These are phyloP conservation scores for Drosophila basisetae DNA, from an alignment of 2,888 invertebrate species.

Conservation along the genomic window DNA sequence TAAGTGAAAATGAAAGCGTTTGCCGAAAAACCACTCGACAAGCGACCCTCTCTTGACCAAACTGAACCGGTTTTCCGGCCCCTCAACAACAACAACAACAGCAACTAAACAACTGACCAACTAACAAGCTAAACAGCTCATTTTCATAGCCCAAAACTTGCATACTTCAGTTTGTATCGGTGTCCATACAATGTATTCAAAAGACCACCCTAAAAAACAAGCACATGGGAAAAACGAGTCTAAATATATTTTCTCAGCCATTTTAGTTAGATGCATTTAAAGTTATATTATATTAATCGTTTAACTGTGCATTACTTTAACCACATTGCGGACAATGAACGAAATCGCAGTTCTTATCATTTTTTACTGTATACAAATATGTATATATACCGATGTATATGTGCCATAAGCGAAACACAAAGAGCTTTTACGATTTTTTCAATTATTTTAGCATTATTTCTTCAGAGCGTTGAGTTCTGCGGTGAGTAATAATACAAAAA, in stretches of 20 bases:
- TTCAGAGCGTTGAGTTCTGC: neutral
- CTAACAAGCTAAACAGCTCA: slow-evolving; percentile 44
- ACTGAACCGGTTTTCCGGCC: slow-evolving; percentile 69
- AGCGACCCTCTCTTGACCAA: slow-evolving; percentile 40
- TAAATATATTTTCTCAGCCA: neutral
- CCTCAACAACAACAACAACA: slow-evolving; percentile 33
- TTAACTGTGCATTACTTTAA: neutral
- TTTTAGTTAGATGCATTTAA: neutral
- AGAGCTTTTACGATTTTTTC: neutral
- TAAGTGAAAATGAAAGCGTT: slow-evolving; percentile 82
- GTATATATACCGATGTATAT: neutral
- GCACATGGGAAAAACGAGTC: neutral
- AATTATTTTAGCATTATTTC: neutral
- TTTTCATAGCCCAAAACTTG: slow-evolving; percentile 51
- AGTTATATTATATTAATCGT: neutral
- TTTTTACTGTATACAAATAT: neutral
- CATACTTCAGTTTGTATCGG: slow-evolving; percentile 3
- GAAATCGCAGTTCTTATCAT: neutral
- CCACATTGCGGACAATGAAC: neutral
- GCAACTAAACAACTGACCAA: slow-evolving; percentile 15
- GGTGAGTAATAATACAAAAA: neutral
- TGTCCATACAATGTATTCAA: neutral
- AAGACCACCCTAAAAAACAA: neutral
- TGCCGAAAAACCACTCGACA: slow-evolving; percentile 65
- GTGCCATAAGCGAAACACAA: neutral